phyloP scores from a whole-genome alignment of 2,888 invertebrate species.

The Nomada fucata region DNA sequence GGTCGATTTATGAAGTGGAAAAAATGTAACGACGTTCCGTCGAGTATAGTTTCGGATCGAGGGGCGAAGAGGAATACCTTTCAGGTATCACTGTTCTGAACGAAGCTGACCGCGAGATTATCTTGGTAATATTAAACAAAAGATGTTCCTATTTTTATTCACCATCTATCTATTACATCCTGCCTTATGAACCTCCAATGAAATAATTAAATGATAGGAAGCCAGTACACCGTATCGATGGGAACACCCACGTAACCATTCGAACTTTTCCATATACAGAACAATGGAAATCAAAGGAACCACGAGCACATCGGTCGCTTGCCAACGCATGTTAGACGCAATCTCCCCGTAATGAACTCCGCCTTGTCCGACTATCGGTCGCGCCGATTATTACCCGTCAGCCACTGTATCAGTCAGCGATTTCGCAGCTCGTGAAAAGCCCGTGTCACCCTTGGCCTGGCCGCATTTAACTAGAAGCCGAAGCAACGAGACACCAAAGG shows the following conservation, averaged over 20 bases:
- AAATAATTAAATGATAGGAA: no score
- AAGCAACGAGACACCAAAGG: constrained; percentile 18
- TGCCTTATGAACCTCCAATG: no score
- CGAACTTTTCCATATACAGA: no score
- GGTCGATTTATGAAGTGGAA: constrained; percentile 39
- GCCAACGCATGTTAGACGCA: background rate
- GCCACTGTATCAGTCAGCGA: constrained; percentile 11
- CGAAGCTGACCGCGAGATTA: no score
- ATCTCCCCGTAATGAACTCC: background rate
- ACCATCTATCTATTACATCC: no score
- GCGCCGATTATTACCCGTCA: constrained; percentile 10
- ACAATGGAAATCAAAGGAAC: no score
- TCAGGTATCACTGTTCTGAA: background rate
- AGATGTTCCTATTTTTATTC: background rate
- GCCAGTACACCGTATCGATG: no score
- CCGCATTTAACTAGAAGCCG: constrained; percentile 10
- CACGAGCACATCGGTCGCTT: no score
- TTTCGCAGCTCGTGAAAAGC: constrained; percentile 20
- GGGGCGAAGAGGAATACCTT: background rate
- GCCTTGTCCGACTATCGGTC: background rate
- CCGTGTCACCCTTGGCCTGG: constrained; percentile 8
- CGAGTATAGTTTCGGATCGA: background rate
- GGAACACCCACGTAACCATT: no score
- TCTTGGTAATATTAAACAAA: no score
- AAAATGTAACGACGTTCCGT: constrained; percentile 32